These are phyloP conservation scores for Empis stercorea DNA, from an alignment of 2,888 invertebrate species.

Conservation along the genomic window DNA sequence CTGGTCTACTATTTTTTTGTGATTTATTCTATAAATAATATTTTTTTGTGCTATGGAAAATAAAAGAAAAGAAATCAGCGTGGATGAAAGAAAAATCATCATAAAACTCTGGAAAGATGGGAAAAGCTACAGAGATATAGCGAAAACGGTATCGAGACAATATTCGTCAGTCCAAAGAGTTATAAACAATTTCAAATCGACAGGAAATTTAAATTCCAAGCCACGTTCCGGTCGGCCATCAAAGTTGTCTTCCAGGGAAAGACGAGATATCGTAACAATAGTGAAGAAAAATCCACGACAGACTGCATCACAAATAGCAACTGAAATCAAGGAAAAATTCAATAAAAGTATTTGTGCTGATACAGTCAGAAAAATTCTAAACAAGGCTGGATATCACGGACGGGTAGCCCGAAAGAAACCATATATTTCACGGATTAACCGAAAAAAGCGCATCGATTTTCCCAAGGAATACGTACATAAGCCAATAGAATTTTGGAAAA, in stretches of 20 bases:
- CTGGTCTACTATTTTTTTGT: too few relatives aligned
- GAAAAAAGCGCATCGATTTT: background rate
- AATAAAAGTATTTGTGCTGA: slow-evolving; percentile 1
- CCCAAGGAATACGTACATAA: background rate
- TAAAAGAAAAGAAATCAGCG: background rate
- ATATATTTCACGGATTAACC: background rate
- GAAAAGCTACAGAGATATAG: background rate
- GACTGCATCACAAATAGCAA: slow-evolving; percentile 4
- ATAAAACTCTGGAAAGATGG: background rate
- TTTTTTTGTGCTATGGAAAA: too few relatives aligned
- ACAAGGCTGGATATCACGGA: slow-evolving; percentile 1
- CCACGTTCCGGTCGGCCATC: slow-evolving; percentile 6
- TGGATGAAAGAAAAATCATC: too few relatives aligned
- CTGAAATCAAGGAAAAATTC: background rate
- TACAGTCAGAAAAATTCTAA: slow-evolving; percentile 2
- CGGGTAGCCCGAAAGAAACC: background rate
- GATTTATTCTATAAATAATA: too few relatives aligned
- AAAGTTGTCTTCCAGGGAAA: slow-evolving; percentile 5
- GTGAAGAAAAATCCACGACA: slow-evolving; percentile 4
- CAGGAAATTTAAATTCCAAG: slow-evolving; percentile 4
- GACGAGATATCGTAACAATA: background rate
- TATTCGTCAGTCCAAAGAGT: slow-evolving; percentile 6
- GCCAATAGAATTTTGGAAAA: background rate
- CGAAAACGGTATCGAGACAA: slow-evolving; percentile 1
- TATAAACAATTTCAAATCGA: slow-evolving; percentile 8